Evolutionary conservation across 2,113 vertebrate species (phyloP).

Genomic region (Trematomus loennbergii): DNA sequence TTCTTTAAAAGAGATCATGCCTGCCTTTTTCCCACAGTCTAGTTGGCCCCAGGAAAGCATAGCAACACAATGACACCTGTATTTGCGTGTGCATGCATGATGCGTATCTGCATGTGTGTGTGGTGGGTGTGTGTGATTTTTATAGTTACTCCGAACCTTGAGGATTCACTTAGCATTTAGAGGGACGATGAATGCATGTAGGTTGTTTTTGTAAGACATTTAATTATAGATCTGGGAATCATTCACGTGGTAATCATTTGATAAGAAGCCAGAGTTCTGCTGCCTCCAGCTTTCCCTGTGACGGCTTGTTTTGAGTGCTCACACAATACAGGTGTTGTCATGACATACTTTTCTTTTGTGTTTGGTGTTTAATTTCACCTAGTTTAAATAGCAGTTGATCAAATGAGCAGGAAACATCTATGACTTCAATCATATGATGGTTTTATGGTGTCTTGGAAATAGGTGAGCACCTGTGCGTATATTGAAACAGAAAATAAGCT

Average conservation of each 20-base stretch:
- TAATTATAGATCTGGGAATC: slow-evolving; percentile 29
- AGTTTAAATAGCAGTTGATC: neutral
- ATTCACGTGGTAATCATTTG: slow-evolving; percentile 31
- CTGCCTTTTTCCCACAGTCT: slow-evolving; percentile 73
- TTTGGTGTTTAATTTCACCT: neutral
- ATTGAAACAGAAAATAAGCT: neutral
- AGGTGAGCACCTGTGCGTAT: neutral
- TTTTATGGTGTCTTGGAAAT: neutral
- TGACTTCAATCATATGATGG: neutral
- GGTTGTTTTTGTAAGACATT: slow-evolving; percentile 15
- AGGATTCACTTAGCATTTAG: slow-evolving; percentile 9
- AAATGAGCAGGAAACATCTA: neutral
- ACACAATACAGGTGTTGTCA: neutral
- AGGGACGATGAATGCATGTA: neutral
- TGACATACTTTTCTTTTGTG: neutral
- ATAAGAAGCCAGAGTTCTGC: neutral
- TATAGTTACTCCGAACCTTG: slow-evolving; percentile 38
- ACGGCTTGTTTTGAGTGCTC: neutral
- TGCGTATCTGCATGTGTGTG: slow-evolving; percentile 17
- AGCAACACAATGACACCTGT: slow-evolving; percentile 69
- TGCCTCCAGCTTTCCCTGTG: slow-evolving; percentile 5
- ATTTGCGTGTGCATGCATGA: slow-evolving; percentile 40
- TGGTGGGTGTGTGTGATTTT: slow-evolving; percentile 36
- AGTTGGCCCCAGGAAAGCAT: slow-evolving; percentile 71
- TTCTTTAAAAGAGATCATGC: slow-evolving; percentile 54